phyloP scores from a whole-genome alignment of 2,888 invertebrate genomes.

The Cerastis leucographa region DNA sequence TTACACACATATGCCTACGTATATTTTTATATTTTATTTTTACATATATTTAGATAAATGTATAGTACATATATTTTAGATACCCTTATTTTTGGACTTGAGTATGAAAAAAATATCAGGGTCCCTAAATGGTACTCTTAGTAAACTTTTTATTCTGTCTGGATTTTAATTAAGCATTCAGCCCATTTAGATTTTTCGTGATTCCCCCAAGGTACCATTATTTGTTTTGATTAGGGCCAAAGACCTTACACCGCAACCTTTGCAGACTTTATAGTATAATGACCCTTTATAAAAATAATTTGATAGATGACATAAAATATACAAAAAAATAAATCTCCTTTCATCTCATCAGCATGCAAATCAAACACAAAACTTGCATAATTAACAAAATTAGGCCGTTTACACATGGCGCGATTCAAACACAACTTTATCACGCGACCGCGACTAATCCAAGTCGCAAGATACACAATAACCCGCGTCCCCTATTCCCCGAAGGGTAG shows the following conservation, averaged over 20 bases:
- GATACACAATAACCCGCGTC: conserved; percentile 53
- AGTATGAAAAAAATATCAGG: not conserved
- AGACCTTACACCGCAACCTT: not conserved
- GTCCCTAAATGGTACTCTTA: not conserved
- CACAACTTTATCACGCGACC: conserved; percentile 48
- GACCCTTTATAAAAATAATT: not conserved
- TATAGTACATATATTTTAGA: no score
- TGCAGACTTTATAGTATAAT: not conserved
- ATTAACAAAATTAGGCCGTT: conserved; percentile 50
- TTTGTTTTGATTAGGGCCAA: conserved; percentile 15
- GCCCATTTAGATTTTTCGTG: not conserved
- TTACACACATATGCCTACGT: no score
- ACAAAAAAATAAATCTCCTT: not conserved
- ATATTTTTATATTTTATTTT: no score
- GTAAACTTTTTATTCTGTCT: not conserved
- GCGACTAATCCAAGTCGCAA: conserved; percentile 55
- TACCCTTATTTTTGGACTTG: no score
- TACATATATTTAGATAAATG: no score
- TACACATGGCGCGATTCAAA: conserved; percentile 42
- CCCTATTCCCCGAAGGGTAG: not conserved
- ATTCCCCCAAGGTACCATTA: not conserved
- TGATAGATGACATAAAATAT: not conserved
- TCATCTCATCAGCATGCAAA: conserved; percentile 37
- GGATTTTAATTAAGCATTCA: not conserved
- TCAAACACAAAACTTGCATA: conserved; percentile 54